Evolutionary conservation across 2,888 invertebrate genomes (phyloP).

Genomic region (Augiades crinisus): DNA sequence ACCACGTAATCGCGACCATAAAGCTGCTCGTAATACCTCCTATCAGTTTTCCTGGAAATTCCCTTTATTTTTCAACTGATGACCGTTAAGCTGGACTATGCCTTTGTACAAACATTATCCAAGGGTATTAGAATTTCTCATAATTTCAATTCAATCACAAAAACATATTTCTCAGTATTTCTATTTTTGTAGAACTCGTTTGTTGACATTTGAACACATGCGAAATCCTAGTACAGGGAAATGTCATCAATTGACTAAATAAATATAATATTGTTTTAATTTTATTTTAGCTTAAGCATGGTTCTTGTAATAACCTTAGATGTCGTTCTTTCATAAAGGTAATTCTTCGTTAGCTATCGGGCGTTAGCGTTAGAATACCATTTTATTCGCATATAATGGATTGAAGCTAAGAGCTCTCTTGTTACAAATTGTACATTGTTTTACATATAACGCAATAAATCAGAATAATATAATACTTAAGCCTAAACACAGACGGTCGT

Average conservation of each 20-base stretch:
- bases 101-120: not conserved
- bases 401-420: slow-evolving; percentile 32
- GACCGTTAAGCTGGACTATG: not conserved
- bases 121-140: too few relatives aligned
- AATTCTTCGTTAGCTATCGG: slow-evolving; percentile 37
- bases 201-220: too few relatives aligned
- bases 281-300: too few relatives aligned
- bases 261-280: too few relatives aligned
- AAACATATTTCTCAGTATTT: too few relatives aligned
- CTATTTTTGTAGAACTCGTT: too few relatives aligned
- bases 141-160: too few relatives aligned
- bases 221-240: too few relatives aligned
- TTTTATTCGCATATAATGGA: slow-evolving; percentile 39
- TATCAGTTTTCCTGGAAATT: slow-evolving; percentile 8
- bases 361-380: slow-evolving; percentile 51
- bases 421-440: slow-evolving; percentile 21
- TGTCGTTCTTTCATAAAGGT: too few relatives aligned
- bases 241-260: too few relatives aligned
- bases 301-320: too few relatives aligned
- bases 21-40: slow-evolving; percentile 16
- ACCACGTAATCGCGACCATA: slow-evolving; percentile 14
- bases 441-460: slow-evolving; percentile 2
- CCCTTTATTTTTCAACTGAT: not conserved
- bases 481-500: not conserved
- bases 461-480: slow-evolving; percentile 13